phyloP scores from a whole-genome alignment of 1,140 invertebrate genomes.

The Aphidius ervi region DNA sequence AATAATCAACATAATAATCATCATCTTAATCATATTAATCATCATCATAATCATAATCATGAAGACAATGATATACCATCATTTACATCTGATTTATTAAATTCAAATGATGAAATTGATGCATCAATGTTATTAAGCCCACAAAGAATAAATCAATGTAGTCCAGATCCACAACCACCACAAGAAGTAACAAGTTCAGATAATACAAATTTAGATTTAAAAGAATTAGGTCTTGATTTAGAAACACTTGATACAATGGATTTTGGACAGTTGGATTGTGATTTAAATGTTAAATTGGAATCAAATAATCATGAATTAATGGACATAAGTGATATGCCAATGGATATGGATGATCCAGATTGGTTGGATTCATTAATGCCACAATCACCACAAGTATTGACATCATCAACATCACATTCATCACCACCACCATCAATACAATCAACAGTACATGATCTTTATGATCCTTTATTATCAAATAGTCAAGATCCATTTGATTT shows the following conservation, averaged over 20 bases:
- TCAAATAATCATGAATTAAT: constrained; percentile 44
- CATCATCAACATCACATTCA: constrained; percentile 31
- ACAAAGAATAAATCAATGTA: constrained; percentile 38
- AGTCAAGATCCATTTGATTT: constrained; percentile 66
- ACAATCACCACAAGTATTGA: constrained; percentile 33
- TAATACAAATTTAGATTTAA: constrained; percentile 47
- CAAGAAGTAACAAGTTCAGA: constrained; percentile 48
- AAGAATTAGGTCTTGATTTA: constrained; percentile 53
- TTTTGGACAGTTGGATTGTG: constrained; percentile 55
- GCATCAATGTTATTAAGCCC: constrained; percentile 47
- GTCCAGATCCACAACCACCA: constrained; percentile 47
- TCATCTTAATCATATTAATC: too few relatives aligned
- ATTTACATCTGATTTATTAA: constrained; percentile 35
- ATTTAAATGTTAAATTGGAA: constrained; percentile 48
- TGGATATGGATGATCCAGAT: constrained; percentile 70
- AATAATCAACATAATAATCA: constrained; percentile 28
- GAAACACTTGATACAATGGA: constrained; percentile 59
- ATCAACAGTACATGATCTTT: constrained; percentile 49
- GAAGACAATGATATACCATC: constrained; percentile 39
- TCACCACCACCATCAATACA: constrained; percentile 36
- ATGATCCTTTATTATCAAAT: constrained; percentile 61
- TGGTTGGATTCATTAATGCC: constrained; percentile 69
- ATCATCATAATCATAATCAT: constrained; percentile 15
- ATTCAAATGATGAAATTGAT: constrained; percentile 39
- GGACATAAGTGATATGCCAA: constrained; percentile 55